Evolutionary conservation across 2,888 invertebrate genomes (phyloP).

Genomic region (Apoderus coryli): DNA sequence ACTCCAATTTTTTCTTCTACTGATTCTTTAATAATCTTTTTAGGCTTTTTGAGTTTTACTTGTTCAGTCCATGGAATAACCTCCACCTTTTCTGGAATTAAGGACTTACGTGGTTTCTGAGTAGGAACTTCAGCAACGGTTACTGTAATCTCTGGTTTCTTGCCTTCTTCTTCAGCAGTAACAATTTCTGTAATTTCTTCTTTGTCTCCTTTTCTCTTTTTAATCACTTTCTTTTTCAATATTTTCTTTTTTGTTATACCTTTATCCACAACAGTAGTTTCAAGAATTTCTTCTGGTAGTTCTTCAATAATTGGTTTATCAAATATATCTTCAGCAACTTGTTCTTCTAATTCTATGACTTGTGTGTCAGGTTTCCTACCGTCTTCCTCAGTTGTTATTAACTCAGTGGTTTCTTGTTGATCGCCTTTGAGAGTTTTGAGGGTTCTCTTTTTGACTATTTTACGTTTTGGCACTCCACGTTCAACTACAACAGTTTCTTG

Average conservation of each 20-base stretch:
- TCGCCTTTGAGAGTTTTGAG: constrained; percentile 26
- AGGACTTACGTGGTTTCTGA: too few relatives aligned
- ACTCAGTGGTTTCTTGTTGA: constrained; percentile 29
- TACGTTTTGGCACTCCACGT: constrained; percentile 23
- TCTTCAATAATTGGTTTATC: constrained; percentile 24
- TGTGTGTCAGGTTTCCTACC: constrained; percentile 22
- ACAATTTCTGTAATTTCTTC: too few relatives aligned
- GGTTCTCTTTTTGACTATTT: constrained; percentile 20
- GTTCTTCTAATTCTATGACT: constrained; percentile 16
- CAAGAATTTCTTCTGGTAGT: constrained; percentile 22
- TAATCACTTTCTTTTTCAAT: constrained; percentile 29
- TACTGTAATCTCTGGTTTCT: constrained; percentile 14
- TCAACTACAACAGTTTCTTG: constrained; percentile 22
- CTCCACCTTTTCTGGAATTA: too few relatives aligned
- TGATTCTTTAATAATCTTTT: too few relatives aligned
- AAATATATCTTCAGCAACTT: constrained; percentile 21
- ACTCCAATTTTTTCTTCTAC: too few relatives aligned
- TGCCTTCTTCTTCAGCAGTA: too few relatives aligned
- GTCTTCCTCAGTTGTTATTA: constrained; percentile 23
- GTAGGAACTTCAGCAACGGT: constrained; percentile 17
- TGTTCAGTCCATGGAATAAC: constrained; percentile 44
- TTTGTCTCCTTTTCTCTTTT: constrained; percentile 30
- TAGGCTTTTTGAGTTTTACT: constrained; percentile 34
- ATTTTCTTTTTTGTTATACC: constrained; percentile 16
- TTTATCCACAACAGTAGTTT: constrained; percentile 19